Base-by-base conservation (phyloP, 2,888 invertebrate species). In the Dioctria rufipes region DNA sequence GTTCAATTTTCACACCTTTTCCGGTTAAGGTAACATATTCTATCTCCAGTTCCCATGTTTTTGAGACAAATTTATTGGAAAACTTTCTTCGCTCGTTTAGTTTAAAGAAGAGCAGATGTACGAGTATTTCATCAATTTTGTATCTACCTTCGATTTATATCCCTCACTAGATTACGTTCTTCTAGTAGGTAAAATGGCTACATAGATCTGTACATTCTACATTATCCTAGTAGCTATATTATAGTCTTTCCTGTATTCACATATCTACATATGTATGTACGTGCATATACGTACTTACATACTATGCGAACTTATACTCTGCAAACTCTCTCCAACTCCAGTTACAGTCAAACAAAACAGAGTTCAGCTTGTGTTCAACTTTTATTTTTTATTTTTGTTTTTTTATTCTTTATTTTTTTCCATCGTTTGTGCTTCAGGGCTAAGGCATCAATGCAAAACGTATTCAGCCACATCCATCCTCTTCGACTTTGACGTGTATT, bases 11-110 rank as follows among this genome's bases (percentile, higher is more conserved):
- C 67, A 43, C 65, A 42, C 40, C 58, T 58, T 5, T 58, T 58
- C 5, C 58, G 25, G 25, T 13, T 13, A 13, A 58, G 58, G 58
- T 8, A 46, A 46, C 46, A 46, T 58, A 58, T 25, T 25, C 25
- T 25, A 25, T 25, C 58, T 6, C 25, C 58, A 37, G 13, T 46
- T 54, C 40, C 42, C 46, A 2, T 75, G 58, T 75, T 69, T 80
- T 67, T 78, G 80, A 78, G 80, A 43, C 69, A 78, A 80, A 82
- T 82, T 82, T 82, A 82, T 82, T 82, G 80, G 78, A 80, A 82
- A 82, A 82, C 67, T 82, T 82, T 82, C 77, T 73, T 80, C 82
- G 80, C 80, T 82, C 82, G 82, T 82, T 82, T 82, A 80, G 82
- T 82, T 82, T 73, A 80, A 82, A 82, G 78, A 77, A 77, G 80